Base-by-base conservation (phyloP, 2,797 vertebrate genomes). In the Pempheris klunzingeri region DNA sequence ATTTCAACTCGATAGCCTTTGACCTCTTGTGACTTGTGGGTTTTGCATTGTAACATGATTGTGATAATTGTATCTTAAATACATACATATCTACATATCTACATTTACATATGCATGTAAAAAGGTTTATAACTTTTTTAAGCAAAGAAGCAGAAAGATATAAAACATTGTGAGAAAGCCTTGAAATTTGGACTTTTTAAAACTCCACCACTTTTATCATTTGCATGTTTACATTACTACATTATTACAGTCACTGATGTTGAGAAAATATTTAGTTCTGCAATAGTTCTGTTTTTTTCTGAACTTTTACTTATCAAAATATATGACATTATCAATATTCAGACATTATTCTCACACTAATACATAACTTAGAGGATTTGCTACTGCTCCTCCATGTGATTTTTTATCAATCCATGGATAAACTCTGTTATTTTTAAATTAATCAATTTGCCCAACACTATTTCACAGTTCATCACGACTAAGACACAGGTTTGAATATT, bases 121-220 rank as follows among this genome's bases (percentile, higher is more conserved):
- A 36, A 18, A 20, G 32, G 6, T n/a, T n/a, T 7, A 59, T 6
- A 0, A 53, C 32, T 58, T 55, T 10, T 24, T 38, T 9, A 41
- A 15, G 12, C 4, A 60, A 24, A 58, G 36, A 20, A 43, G 44
- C 38, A 6, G 24, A 67, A 26, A 53, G 5, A 15, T 41, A 43
- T 7, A 43, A 49, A 58, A 76, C 5, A 53, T 17, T 34, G 14
- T 20, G 39, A 36, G 7, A 38, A 52, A 55, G 14, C 5, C 14
- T 10, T 3, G 3, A n/a, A n/a, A n/a, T n/a, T n/a, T n/a, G n/a
- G n/a, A 12, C 9, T 64, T 78, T 67, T 62, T 11, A 49, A 57
- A 50, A 34, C 0, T 4, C 1, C 3, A 46, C n/a, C 15, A 34
- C 22, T 44, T 58, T 3, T 1, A 12, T 22, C 3, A 32, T 26